A percentile compares a stretch with the other conserved stretches of the same genome.
These are phyloP conservation scores for Copsychus sechellarum DNA, from an alignment of 2,113 vertebrate species.

Conservation along the genomic window DNA sequence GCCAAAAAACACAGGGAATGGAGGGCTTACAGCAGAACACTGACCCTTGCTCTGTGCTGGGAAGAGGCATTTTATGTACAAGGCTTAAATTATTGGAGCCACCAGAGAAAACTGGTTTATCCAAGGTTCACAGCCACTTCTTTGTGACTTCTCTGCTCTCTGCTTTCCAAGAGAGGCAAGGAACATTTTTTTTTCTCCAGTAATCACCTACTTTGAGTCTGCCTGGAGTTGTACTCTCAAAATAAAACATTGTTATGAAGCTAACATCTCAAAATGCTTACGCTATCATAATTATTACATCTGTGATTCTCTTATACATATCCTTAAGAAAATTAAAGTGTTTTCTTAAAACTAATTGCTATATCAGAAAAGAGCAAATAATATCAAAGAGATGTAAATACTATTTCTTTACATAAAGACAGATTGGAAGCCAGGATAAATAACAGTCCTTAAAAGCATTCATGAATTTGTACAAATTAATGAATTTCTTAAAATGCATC, in stretches of 20 bases:
- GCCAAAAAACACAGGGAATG: neutral
- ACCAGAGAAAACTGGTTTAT: rapidly evolving
- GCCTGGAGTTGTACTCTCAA: neutral
- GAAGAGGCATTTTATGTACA: neutral
- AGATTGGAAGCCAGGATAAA: neutral
- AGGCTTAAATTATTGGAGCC: neutral
- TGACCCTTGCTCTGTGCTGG: rapidly evolving
- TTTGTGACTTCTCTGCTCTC: neutral
- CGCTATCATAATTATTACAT: neutral
- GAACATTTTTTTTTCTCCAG: neutral
- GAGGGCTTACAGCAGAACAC: neutral
- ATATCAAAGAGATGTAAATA: neutral
- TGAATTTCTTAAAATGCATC: neutral
- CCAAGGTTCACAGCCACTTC: neutral
- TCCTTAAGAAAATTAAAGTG: neutral
- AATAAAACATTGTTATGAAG: neutral
- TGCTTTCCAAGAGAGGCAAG: rapidly evolving
- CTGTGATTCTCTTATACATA: neutral
- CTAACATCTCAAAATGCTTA: neutral
- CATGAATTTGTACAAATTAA: neutral
- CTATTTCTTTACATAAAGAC: conserved; percentile 7
- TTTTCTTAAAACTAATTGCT: neutral
- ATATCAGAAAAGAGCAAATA: neutral
- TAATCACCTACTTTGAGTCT: neutral
- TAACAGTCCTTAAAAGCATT: conserved; percentile 4